phyloP scores from a whole-genome alignment of 2,113 vertebrate genomes.

The Aspidoscelis tigris region DNA sequence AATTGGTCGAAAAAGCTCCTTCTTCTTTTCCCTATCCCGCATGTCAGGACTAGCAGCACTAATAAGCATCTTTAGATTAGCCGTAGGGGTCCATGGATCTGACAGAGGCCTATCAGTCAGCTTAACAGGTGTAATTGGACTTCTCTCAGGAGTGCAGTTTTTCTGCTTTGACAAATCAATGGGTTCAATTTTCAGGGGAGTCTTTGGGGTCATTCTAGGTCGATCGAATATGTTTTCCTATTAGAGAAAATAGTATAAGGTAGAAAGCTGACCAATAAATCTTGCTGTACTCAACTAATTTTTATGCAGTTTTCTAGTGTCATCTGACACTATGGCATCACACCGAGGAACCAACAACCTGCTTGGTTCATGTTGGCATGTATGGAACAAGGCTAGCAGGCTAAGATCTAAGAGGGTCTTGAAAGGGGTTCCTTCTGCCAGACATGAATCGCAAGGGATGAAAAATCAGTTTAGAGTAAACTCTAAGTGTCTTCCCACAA shows the following conservation, averaged over 20 bases:
- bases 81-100: slow-evolving; percentile 83
- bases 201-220: slow-evolving; percentile 80
- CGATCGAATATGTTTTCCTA: slow-evolving; percentile 92
- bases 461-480: background rate
- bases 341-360: background rate
- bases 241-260: slow-evolving; percentile 59
- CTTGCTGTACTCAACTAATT: background rate
- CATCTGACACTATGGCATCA: background rate
- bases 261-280: slow-evolving; percentile 45
- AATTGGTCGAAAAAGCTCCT: slow-evolving; percentile 88
- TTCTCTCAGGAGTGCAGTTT: slow-evolving; percentile 76
- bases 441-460: background rate
- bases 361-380: background rate
- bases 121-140: slow-evolving; percentile 88
- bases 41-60: slow-evolving; percentile 86
- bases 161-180: slow-evolving; percentile 77
- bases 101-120: slow-evolving; percentile 68
- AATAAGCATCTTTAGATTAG: slow-evolving; percentile 84
- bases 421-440: background rate
- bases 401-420: background rate
- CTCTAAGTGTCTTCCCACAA: background rate
- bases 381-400: background rate
- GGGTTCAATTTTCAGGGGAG: slow-evolving; percentile 83
- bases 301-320: background rate
- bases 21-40: slow-evolving; percentile 86